A percentile compares a stretch with the other conserved stretches of the same genome.
Evolutionary conservation across 1,140 invertebrate genomes (phyloP).

Genomic region (Lethrus apterus): DNA sequence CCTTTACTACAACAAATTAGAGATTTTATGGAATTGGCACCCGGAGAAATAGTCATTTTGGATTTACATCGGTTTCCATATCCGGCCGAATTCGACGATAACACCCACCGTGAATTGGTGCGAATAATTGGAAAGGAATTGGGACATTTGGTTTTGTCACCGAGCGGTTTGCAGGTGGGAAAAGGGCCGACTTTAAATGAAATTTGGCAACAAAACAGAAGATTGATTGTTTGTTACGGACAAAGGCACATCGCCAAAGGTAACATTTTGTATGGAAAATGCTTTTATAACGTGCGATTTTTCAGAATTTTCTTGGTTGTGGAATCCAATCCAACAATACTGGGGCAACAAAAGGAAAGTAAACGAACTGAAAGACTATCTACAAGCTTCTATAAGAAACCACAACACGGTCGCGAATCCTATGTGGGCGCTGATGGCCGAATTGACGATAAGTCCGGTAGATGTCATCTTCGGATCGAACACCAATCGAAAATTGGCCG

Average conservation of each 20-base stretch:
- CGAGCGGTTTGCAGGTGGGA: slow-evolving; percentile 41
- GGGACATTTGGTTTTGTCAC: slow-evolving; percentile 46
- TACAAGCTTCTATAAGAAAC: slow-evolving; percentile 46
- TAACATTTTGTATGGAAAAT: slow-evolving; percentile 13
- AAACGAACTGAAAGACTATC: slow-evolving; percentile 47
- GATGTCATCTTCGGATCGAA: slow-evolving; percentile 57
- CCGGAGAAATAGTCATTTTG: slow-evolving; percentile 59
- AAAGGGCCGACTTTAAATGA: slow-evolving; percentile 53
- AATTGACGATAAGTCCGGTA: slow-evolving; percentile 63
- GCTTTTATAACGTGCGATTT: neutral
- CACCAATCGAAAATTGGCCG: slow-evolving; percentile 61
- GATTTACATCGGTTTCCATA: slow-evolving; percentile 67
- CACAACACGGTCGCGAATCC: slow-evolving; percentile 45
- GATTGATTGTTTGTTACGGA: slow-evolving; percentile 59
- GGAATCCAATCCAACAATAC: slow-evolving; percentile 61
- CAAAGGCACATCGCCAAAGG: slow-evolving; percentile 26
- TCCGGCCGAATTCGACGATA: slow-evolving; percentile 51
- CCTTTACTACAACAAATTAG: slow-evolving; percentile 54
- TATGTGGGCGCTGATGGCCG: slow-evolving; percentile 72
- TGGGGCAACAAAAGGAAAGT: slow-evolving; percentile 57
- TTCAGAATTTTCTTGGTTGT: slow-evolving; percentile 48
- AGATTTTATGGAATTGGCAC: slow-evolving; percentile 53
- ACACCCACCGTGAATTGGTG: slow-evolving; percentile 50
- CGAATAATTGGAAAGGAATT: slow-evolving; percentile 55
- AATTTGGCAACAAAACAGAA: slow-evolving; percentile 52